Evolutionary conservation across 1,140 invertebrate species (phyloP).

Genomic region (Muscidifurax raptorellus): DNA sequence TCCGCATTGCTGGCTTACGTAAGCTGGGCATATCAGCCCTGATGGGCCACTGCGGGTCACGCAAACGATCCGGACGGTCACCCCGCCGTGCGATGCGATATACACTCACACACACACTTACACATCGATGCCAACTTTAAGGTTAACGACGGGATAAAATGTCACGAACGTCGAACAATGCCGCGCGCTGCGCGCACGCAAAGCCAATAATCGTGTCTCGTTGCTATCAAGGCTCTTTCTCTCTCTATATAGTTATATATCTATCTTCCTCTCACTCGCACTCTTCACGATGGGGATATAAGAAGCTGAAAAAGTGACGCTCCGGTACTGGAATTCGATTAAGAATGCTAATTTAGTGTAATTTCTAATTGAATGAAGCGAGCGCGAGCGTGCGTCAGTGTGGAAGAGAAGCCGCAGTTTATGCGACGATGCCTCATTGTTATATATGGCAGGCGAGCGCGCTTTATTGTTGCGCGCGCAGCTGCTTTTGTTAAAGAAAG

Average conservation of each 20-base stretch:
- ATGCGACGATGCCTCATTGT: background rate
- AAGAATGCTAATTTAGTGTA: background rate
- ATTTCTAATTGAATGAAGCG: background rate
- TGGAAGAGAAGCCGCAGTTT: background rate
- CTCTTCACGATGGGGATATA: background rate
- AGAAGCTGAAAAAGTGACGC: background rate
- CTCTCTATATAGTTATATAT: no score
- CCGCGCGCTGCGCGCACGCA: background rate
- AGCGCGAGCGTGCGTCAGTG: no score
- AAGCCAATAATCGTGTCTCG: conserved; percentile 18
- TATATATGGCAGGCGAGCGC: background rate
- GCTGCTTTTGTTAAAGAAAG: background rate
- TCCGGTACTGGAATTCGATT: background rate
- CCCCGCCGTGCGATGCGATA: background rate
- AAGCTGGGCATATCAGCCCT: conserved; percentile 17
- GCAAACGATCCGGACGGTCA: conserved; percentile 48
- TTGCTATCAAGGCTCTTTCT: conserved; percentile 18
- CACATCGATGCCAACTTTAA: conserved; percentile 55
- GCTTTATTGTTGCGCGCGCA: background rate
- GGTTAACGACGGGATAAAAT: conserved; percentile 60
- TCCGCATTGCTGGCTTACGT: conserved; percentile 11
- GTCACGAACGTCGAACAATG: conserved; percentile 63
- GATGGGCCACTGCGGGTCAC: conserved; percentile 52
- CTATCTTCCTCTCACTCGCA: background rate
- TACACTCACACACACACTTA: background rate